phyloP scores from a whole-genome alignment of 2,113 vertebrate species.

The Clarias magur region DNA sequence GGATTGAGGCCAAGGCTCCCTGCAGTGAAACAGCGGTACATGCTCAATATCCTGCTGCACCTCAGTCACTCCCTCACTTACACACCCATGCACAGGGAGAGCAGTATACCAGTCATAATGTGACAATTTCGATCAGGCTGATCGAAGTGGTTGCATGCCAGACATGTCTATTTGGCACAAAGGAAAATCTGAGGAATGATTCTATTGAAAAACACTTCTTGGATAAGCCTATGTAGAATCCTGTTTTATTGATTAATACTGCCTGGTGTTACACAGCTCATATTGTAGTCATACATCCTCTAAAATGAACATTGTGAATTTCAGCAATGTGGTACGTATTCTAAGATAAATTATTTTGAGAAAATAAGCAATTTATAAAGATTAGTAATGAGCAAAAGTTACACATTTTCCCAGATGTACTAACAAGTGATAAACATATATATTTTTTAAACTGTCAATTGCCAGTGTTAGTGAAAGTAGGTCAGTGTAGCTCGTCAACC shows the following conservation, averaged over 20 bases:
- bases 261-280: not conserved
- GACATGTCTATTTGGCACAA: constrained; percentile 23
- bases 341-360: not conserved
- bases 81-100: not conserved
- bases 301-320: not conserved
- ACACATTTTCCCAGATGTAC: not conserved
- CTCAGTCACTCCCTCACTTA: constrained; percentile 11
- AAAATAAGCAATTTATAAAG: not conserved
- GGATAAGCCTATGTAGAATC: not conserved
- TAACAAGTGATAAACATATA: too few relatives aligned
- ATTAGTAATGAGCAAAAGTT: not conserved
- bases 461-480: too few relatives aligned
- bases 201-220: not conserved
- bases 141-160: not conserved
- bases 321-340: not conserved
- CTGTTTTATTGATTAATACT: not conserved
- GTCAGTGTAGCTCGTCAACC: too few relatives aligned
- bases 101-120: not conserved
- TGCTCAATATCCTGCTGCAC: constrained; percentile 16
- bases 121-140: constrained; percentile 21
- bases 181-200: not conserved
- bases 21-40: constrained; percentile 23
- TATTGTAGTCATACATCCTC: not conserved
- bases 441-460: not conserved
- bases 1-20: constrained; percentile 10